Evolutionary conservation across 2,113 vertebrate genomes (phyloP), one percentile per base, ranked within the genome.

Genomic region (Neolamprologus kungweensis): DNA sequence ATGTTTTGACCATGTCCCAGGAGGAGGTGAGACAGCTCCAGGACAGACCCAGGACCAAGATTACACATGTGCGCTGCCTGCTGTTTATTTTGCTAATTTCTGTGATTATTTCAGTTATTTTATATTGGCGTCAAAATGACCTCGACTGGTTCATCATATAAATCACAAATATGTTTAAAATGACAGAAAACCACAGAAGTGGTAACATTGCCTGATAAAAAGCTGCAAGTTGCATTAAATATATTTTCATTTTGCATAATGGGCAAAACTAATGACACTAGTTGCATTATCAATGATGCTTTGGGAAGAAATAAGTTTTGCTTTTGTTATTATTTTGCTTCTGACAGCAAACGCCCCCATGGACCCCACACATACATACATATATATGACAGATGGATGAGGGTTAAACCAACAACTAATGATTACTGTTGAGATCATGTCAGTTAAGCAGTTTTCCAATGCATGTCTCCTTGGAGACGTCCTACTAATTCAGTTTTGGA

Each of bases 361-460:
- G 0, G 26, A 58, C 55, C 55, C 14, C 16, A 31, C 26, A 1
- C 9, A 63, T 0, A 1, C 0, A 31, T 60, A 33, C 1, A 19
- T 33, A 33, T 2, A 35, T 63, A 35, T 35, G 31, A 7, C 60
- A 65, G 60, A n/a, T 1, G 1, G 60, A 65, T 37, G 60, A 37
- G 10, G 1, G 10, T 65, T 65, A 68, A 40, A 40, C 35, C 0
- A 21, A 68, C 63, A 71, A 42, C 63, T 42, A 71, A 40, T 23
- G 35, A 71, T 42, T 71, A 21, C 0, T 71, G 35, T 23, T 71
- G 35, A 71, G n/a, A 23, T 23, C 9, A 23, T 42, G 63, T 40
- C 2, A 71, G 11, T 9, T 40, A 42, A 42, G 12, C 35, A 71
- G 65, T 71, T 71, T 42, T 71, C 35, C 0, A 40, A 71, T 42